Conservation (phyloP, 1,140 invertebrate genomes). For the Galleria mellonella region DNA sequence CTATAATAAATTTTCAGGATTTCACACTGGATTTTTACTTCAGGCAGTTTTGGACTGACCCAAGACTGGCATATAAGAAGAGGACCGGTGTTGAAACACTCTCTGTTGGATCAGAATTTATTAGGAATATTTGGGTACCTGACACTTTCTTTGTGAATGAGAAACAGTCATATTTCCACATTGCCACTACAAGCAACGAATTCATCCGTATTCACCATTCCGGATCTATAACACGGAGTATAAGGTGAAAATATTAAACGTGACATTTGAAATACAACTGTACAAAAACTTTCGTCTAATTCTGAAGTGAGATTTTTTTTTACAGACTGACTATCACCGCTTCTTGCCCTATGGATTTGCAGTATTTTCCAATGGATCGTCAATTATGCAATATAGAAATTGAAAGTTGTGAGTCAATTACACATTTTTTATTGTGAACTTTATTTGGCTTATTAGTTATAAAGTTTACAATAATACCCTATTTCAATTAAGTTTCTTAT, state of each 20-base stretch:
- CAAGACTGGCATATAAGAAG: slow-evolving; percentile 89
- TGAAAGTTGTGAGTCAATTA: slow-evolving; percentile 95
- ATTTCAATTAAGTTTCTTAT: slow-evolving; percentile 10
- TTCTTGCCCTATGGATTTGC: slow-evolving; percentile 97
- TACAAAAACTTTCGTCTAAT: no score
- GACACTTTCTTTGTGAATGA: slow-evolving; percentile 98
- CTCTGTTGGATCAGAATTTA: slow-evolving; percentile 92
- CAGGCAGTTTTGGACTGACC: slow-evolving; percentile 97
- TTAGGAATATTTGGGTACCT: slow-evolving; percentile 97
- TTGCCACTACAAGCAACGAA: slow-evolving; percentile 97
- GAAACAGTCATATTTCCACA: slow-evolving; percentile 97
- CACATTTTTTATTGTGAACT: slow-evolving; percentile 12
- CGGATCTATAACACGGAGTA: slow-evolving; percentile 95
- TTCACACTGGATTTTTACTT: slow-evolving; percentile 98
- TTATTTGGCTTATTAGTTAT: slow-evolving; percentile 23
- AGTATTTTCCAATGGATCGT: slow-evolving; percentile 98
- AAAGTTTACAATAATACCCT: slow-evolving; percentile 5
- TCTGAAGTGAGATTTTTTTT: slow-evolving; percentile 23
- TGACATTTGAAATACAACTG: no score
- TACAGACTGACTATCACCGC: slow-evolving; percentile 96
- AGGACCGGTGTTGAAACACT: slow-evolving; percentile 88
- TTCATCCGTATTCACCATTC: slow-evolving; percentile 96
- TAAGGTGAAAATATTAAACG: slow-evolving; percentile 86
- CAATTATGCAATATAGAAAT: slow-evolving; percentile 98
- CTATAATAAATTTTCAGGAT: slow-evolving; percentile 78